Conservation (phyloP, 1,140 invertebrate species). For the Frieseomelitta varia region DNA sequence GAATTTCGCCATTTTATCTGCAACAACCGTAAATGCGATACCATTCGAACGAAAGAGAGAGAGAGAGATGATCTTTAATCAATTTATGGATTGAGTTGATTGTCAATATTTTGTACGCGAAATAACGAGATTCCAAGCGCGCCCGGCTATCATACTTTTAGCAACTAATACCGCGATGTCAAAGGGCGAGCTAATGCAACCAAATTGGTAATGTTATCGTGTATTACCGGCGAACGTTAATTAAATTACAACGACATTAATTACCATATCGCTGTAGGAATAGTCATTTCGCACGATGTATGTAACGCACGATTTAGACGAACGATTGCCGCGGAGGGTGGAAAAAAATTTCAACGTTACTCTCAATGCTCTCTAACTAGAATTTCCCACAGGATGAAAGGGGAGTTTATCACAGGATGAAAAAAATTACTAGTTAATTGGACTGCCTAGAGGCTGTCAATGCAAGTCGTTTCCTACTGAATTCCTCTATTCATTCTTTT, state of each 20-base stretch:
- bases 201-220: conserved; percentile 34
- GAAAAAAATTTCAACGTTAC: not conserved
- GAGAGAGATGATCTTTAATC: not conserved
- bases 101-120: not conserved
- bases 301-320: conserved; percentile 8
- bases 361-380: not conserved
- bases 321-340: too few species aligned
- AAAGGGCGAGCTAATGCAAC: conserved; percentile 13
- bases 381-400: too few species aligned
- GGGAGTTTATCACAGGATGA: too few species aligned
- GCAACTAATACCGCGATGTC: conserved; percentile 13
- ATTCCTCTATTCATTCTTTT: too few species aligned
- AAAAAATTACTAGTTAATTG: too few species aligned
- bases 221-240: conserved; percentile 34
- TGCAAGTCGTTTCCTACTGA: too few species aligned
- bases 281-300: conserved; percentile 18
- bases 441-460: too few species aligned
- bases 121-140: too few species aligned
- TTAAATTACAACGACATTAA: conserved; percentile 38
- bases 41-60: not conserved
- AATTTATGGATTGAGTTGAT: not conserved
- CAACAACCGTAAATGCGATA: not conserved
- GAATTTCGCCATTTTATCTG: too few species aligned
- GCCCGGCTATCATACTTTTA: conserved; percentile 13
- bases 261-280: conserved; percentile 39